Evolutionary conservation across 1,140 invertebrate genomes (phyloP), one percentile per base, ranked within the genome.

Genomic region (Zaprionus gabonicus): DNA sequence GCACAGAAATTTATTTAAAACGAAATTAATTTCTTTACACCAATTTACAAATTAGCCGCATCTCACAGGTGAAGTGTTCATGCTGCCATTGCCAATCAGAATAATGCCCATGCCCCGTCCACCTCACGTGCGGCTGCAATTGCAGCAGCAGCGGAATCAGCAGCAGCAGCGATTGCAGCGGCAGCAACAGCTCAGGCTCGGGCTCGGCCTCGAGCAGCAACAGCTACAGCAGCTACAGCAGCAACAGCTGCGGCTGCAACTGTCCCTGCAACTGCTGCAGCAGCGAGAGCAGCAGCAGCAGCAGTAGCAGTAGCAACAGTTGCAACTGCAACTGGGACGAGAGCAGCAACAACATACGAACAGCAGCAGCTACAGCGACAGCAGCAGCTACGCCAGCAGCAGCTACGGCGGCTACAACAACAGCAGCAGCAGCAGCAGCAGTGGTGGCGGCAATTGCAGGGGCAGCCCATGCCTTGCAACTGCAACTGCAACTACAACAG

Each of bases 1-100:
- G 85, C 88, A 82, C 91, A 92, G 80, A 92, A 92, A 91, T 92
- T 91, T 91, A 92, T 92, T 81, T 92, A 92, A 92, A 91, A 66
- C 74, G 44, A 77, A 84, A 86, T 87, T 78, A 88, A 87, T 90
- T 90, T 88, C 75, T 84, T 88, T 88, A 88, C 84, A 88, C 84
- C 84, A 83, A 84, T 81, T 34, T 34, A 34, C 31, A 34, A 34
- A 88, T 90, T 88, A 88, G 84, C 84, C 88, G 84, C 84, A 88
- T 84, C 84, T 81, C 84, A 83, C 78, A 88, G 84, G 84, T 88
- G 84, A 88, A 88, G 75, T 90, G 85, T 84, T 88, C 85, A 81
- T 90, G 85, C 84, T 88, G 84, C 84, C 84, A 84, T 90, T 88
- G 84, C 84, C 81, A 64, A 84, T 90, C 63, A 55, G 25, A 66